These are phyloP conservation scores for Pseudocheirus occidentalis DNA, from an alignment of 2,797 vertebrate species.

Conservation along the genomic window DNA sequence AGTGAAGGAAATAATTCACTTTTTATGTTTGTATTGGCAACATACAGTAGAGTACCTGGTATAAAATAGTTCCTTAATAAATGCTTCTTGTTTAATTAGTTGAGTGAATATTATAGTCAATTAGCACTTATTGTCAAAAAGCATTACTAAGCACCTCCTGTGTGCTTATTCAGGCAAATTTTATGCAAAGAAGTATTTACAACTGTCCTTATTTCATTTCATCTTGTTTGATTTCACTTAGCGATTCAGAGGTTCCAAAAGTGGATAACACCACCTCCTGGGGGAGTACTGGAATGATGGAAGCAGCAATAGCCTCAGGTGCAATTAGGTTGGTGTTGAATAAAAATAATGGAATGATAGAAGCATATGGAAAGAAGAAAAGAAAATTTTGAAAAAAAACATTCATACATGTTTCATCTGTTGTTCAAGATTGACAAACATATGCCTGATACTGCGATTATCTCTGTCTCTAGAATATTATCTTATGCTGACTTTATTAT, in stretches of 20 bases:
- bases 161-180: neutral
- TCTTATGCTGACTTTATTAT: neutral
- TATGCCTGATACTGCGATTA: neutral
- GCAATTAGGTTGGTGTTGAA: too few species aligned
- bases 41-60: neutral
- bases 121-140: neutral
- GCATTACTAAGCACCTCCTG: neutral
- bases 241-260: too few species aligned
- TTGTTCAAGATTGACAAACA: neutral
- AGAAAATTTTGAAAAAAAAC: too few species aligned
- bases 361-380: too few species aligned
- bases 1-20: neutral
- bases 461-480: neutral
- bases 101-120: neutral
- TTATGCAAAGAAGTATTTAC: neutral
- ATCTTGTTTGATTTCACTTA: too few species aligned
- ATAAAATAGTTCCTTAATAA: neutral
- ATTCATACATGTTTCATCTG: too few species aligned
- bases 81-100: neutral
- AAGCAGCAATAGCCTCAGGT: too few species aligned
- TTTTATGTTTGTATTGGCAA: neutral
- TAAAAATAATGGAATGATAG: too few species aligned
- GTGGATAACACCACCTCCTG: too few species aligned
- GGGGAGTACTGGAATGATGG: too few species aligned
- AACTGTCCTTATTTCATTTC: neutral